Conservation (phyloP, 2,888 invertebrate species). For the Tipula confusa region DNA sequence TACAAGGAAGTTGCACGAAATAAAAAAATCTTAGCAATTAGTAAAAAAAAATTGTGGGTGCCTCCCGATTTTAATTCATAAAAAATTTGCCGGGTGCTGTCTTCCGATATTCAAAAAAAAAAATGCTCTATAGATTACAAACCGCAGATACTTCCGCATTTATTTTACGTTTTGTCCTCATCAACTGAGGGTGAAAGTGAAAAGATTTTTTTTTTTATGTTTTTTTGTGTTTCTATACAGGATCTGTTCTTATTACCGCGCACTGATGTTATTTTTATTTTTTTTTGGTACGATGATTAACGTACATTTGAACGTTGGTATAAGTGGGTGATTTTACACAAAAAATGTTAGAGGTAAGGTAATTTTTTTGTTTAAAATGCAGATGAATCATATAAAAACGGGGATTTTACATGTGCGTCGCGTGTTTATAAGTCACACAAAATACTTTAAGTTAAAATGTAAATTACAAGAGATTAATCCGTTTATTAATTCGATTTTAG, state of each 20-base stretch:
- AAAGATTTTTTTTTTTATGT: slow-evolving; percentile 13
- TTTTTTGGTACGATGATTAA: neutral
- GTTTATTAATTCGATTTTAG: no score
- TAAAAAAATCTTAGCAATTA: neutral
- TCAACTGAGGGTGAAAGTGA: slow-evolving; percentile 8
- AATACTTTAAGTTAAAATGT: no score
- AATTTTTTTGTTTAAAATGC: neutral
- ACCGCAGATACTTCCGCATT: slow-evolving; percentile 25
- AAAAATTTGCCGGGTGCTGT: neutral
- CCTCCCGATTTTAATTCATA: neutral
- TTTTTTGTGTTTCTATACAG: neutral
- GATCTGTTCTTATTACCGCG: neutral
- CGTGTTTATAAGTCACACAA: no score
- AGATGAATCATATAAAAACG: neutral
- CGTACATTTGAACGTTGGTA: neutral
- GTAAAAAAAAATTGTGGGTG: neutral
- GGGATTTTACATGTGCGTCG: neutral
- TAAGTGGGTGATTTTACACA: neutral
- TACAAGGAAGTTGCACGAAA: neutral
- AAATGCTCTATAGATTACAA: neutral
- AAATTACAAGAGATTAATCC: no score
- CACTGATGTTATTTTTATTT: neutral
- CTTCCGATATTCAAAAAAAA: neutral
- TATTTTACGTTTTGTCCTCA: neutral
- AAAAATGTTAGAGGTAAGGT: neutral